These are phyloP conservation scores for Thamnophis sirtalis DNA, from an alignment of 2,113 vertebrate genomes.

Conservation along the genomic window DNA sequence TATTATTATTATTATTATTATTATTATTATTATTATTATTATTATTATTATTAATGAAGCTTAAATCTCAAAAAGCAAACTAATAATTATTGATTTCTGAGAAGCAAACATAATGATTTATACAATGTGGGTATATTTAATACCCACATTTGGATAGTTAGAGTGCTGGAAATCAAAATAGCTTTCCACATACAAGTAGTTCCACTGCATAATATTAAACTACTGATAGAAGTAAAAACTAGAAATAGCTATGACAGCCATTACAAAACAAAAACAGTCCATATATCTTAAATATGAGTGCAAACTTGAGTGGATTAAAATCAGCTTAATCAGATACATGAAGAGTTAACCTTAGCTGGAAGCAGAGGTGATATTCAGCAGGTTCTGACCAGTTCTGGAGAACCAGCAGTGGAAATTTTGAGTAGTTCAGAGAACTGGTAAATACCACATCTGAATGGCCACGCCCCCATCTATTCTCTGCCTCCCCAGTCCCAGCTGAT, in stretches of 20 bases:
- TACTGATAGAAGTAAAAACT: neutral
- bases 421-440: no score
- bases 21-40: neutral
- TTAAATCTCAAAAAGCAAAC: slow-evolving; percentile 40
- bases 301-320: neutral
- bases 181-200: neutral
- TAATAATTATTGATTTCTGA: slow-evolving; percentile 29
- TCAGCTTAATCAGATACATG: neutral
- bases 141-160: slow-evolving; percentile 14
- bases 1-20: slow-evolving; percentile 29
- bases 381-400: no score
- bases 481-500: no score
- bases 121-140: neutral
- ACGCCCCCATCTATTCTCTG: no score
- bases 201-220: neutral
- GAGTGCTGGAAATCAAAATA: neutral
- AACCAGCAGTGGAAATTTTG: no score
- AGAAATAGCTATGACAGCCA: neutral
- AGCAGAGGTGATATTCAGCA: no score
- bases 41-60: slow-evolving; percentile 26
- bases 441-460: no score
- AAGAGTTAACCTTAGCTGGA: neutral
- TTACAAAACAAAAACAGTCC: neutral
- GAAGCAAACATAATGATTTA: slow-evolving; percentile 18
- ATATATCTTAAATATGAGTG: neutral